phyloP scores from a whole-genome alignment of 1,140 invertebrate genomes.

The Eupristina koningsbergeri region DNA sequence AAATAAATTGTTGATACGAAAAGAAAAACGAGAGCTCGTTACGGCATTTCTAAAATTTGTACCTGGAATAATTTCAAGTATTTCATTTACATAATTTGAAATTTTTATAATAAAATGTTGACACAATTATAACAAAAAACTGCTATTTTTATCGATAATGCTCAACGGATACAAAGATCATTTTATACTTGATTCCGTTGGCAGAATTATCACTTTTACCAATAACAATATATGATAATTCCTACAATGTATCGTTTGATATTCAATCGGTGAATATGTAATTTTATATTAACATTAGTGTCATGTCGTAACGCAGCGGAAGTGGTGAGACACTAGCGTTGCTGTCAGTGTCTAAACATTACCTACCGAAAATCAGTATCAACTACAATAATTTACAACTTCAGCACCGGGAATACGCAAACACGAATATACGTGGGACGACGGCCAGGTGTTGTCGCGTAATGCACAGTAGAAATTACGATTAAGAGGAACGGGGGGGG shows the following conservation, averaged over 20 bases:
- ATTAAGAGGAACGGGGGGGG: conserved; percentile 54
- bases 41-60: too few species aligned
- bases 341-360: too few species aligned
- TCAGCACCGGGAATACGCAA: neutral
- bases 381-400: neutral
- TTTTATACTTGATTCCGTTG: neutral
- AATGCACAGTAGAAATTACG: neutral
- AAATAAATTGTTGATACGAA: neutral
- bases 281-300: neutral
- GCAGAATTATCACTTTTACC: neutral
- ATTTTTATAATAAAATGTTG: neutral
- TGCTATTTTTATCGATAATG: neutral
- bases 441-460: conserved; percentile 33
- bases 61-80: too few species aligned
- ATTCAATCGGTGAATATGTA: neutral
- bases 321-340: too few species aligned
- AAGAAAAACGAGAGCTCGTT: neutral
- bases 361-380: neutral
- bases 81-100: too few species aligned
- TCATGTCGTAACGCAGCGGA: neutral
- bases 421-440: neutral
- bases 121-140: neutral
- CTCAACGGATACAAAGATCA: neutral
- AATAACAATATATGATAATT: too few species aligned
- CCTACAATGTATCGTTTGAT: too few species aligned